Conservation (phyloP, 2,113 vertebrate genomes). For the Daboia siamensis region DNA sequence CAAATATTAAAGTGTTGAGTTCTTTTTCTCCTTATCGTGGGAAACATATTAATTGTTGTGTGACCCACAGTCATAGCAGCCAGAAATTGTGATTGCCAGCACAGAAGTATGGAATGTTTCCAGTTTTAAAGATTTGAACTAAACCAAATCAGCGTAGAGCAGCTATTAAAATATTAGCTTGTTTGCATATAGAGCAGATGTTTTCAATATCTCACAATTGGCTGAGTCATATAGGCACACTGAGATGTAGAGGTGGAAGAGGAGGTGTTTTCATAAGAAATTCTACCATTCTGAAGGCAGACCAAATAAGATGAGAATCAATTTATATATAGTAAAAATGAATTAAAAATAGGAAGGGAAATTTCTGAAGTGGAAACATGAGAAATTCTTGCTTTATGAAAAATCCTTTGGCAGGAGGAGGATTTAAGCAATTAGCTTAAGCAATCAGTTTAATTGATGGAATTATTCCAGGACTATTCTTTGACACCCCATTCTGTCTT, state of each 20-base stretch:
- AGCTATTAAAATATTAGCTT: conserved; percentile 25
- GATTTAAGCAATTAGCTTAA: not conserved
- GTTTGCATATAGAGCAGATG: not conserved
- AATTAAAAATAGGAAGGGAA: not conserved
- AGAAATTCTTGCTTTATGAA: not conserved
- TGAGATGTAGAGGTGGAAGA: not conserved
- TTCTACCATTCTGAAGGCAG: not conserved
- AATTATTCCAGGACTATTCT: not conserved
- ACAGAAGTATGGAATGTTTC: not conserved
- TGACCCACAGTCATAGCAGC: conserved; percentile 22
- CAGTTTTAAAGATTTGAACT: conserved; percentile 21
- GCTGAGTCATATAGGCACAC: not conserved
- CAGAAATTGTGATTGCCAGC: conserved; percentile 11
- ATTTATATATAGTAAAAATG: not conserved
- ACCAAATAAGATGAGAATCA: not conserved
- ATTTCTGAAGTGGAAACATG: not conserved
- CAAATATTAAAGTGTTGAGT: conserved; percentile 18
- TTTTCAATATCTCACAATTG: not conserved
- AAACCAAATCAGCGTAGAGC: conserved; percentile 10
- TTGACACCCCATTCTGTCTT: not conserved
- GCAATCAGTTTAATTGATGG: not conserved
- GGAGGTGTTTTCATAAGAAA: not conserved
- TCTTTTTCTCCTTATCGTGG: conserved; percentile 13
- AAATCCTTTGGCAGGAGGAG: not conserved
- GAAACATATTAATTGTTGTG: conserved; percentile 27